Evolutionary conservation across 1,140 invertebrate species (phyloP).

Genomic region (Hesperophylax magnus): DNA sequence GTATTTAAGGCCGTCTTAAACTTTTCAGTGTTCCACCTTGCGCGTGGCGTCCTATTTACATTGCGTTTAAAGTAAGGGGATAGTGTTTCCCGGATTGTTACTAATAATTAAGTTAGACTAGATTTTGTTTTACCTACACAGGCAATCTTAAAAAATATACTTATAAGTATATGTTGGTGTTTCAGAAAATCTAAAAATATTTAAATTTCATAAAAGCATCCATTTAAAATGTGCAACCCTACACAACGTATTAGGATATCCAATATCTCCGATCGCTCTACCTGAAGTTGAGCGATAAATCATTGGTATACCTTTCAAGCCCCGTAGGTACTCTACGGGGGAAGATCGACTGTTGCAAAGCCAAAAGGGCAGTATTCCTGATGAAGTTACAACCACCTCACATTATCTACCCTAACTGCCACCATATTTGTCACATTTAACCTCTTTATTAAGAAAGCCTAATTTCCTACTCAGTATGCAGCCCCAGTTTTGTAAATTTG

Average conservation of each 20-base stretch:
- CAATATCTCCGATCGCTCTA: conserved; percentile 10
- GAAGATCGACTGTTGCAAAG: background rate
- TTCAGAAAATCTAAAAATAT: no score
- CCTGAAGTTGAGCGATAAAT: conserved; percentile 21
- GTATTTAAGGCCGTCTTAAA: no score
- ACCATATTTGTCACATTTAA: conserved; percentile 11
- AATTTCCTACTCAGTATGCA: conserved; percentile 31
- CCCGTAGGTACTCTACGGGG: conserved; percentile 6
- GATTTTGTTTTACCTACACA: no score
- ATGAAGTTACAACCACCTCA: conserved; percentile 9
- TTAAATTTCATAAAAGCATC: no score
- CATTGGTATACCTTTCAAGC: conserved; percentile 23
- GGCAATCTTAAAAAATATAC: no score
- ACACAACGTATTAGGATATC: background rate
- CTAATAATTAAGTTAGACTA: no score
- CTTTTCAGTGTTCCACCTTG: no score
- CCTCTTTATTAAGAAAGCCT: conserved; percentile 2
- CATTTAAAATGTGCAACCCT: no score
- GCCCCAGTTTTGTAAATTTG: background rate
- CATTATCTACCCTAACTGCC: background rate
- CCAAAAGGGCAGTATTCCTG: background rate
- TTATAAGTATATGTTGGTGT: no score
- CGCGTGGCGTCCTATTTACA: no score
- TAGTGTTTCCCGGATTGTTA: no score
- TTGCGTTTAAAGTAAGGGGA: no score